These are phyloP conservation scores for Tachypleus tridentatus DNA, from an alignment of 1,140 invertebrate genomes.

Conservation along the genomic window DNA sequence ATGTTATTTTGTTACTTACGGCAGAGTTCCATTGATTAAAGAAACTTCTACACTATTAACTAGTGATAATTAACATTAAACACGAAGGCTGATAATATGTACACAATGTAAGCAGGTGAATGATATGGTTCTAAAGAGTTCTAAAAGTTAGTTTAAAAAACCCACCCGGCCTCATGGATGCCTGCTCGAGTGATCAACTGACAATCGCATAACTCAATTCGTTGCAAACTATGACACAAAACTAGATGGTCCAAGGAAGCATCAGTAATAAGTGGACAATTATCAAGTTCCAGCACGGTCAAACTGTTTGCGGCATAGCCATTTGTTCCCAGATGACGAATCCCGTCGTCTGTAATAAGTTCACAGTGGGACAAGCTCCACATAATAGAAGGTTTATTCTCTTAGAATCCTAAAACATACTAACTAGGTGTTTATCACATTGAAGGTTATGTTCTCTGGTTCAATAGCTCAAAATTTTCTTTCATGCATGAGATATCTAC, in stretches of 20 bases:
- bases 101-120: too few relatives aligned
- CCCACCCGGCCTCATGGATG: conserved; percentile 81
- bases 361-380: conserved; percentile 97
- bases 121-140: neutral
- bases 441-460: too few relatives aligned
- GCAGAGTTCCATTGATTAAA: too few relatives aligned
- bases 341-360: conserved; percentile 95
- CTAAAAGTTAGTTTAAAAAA: conserved; percentile 3
- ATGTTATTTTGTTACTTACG: too few relatives aligned
- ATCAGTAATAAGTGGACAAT: conserved; percentile 98
- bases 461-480: too few relatives aligned
- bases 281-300: conserved; percentile 91
- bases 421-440: too few relatives aligned
- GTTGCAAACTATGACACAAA: conserved; percentile 84
- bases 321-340: conserved; percentile 80
- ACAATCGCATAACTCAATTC: conserved; percentile 97
- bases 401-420: too few relatives aligned
- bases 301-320: conserved; percentile 82
- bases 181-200: conserved; percentile 93
- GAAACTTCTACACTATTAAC: too few relatives aligned
- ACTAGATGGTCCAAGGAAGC: conserved; percentile 89
- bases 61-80: too few relatives aligned
- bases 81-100: too few relatives aligned
- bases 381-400: conserved; percentile 19
- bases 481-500: too few relatives aligned